Evolutionary conservation across 2,888 invertebrate species (phyloP).

Genomic region (Selenia dentaria): DNA sequence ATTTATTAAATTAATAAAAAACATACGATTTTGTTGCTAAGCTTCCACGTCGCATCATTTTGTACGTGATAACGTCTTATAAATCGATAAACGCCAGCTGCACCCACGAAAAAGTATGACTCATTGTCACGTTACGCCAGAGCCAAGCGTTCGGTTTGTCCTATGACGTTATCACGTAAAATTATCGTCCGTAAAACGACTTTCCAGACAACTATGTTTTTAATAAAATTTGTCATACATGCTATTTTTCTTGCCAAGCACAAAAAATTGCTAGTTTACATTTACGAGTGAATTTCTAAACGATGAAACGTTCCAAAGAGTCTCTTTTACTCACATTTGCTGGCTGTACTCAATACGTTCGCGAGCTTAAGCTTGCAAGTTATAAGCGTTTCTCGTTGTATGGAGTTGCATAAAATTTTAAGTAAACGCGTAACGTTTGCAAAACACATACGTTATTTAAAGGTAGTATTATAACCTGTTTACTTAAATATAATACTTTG

Average conservation of each 20-base stretch:
- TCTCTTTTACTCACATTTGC: constrained; percentile 4
- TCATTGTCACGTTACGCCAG: no score
- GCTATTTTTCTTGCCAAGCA: neutral
- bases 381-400: constrained; percentile 3
- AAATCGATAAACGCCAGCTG: no score
- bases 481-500: no score
- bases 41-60: no score
- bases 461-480: neutral
- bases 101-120: no score
- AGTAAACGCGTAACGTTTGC: constrained; percentile 1
- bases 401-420: constrained; percentile 8
- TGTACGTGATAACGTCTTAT: no score
- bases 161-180: no score
- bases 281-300: neutral
- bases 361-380: constrained; percentile 7
- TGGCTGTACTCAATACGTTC: constrained; percentile 5
- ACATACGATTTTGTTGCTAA: no score
- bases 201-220: no score
- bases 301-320: neutral
- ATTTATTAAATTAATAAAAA: no score
- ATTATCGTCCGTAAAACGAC: no score
- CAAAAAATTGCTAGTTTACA: neutral
- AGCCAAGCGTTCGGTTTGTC: no score
- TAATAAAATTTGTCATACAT: neutral
- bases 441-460: constrained; percentile 1